Conservation (phyloP, 2,113 vertebrate species). For the Megaceryle torquata region DNA sequence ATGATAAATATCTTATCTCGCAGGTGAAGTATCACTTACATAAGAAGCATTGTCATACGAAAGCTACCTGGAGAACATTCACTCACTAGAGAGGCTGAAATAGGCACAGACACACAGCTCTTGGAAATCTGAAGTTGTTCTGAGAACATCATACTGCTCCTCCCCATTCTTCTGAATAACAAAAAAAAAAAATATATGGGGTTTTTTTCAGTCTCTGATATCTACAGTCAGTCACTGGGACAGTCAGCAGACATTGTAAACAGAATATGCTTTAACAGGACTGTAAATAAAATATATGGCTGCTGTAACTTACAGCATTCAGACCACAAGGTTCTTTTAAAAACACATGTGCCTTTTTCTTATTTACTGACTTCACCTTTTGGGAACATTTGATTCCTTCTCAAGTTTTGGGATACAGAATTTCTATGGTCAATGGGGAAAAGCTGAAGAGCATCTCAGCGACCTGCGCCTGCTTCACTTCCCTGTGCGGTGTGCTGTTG, state of each 20-base stretch:
- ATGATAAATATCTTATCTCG: neutral
- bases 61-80: neutral
- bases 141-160: neutral
- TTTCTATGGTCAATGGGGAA: neutral
- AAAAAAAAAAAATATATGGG: neutral
- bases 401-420: neutral
- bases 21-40: neutral
- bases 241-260: neutral
- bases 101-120: neutral
- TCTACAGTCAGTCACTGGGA: neutral
- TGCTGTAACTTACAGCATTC: neutral
- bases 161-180: neutral
- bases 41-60: neutral
- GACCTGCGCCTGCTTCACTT: neutral
- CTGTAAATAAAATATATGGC: conserved; percentile 7
- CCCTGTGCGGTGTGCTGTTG: neutral
- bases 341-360: neutral
- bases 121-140: neutral
- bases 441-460: neutral
- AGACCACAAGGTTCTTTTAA: neutral
- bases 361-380: neutral
- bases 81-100: neutral
- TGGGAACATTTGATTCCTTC: neutral
- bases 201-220: neutral
- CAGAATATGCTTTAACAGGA: neutral